phyloP scores from a whole-genome alignment of 2,113 vertebrate genomes.

The Stigmatopora nigra region DNA sequence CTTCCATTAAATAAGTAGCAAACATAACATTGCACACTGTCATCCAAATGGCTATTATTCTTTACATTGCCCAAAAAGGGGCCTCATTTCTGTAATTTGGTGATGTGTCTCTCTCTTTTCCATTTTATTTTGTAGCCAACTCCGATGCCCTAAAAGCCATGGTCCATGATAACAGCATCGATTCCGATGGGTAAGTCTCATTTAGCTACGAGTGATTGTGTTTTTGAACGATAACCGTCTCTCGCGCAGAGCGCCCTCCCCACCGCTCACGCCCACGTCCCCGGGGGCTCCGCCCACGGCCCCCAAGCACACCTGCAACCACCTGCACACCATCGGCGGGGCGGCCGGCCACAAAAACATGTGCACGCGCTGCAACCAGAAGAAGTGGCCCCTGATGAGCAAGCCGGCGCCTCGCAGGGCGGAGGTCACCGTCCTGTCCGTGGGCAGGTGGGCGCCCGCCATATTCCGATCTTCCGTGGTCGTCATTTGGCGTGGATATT shows the following conservation, averaged over 20 bases:
- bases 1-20: too few species aligned
- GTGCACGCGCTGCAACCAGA: slow-evolving; percentile 85
- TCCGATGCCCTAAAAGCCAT: slow-evolving; percentile 89
- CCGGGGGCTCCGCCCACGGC: slow-evolving; percentile 53
- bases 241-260: too few species aligned
- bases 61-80: too few species aligned
- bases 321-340: slow-evolving; percentile 89
- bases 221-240: too few species aligned
- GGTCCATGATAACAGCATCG: slow-evolving; percentile 78
- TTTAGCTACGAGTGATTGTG: too few species aligned
- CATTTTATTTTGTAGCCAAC: slow-evolving; percentile 72
- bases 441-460: slow-evolving; percentile 79
- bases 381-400: slow-evolving; percentile 84
- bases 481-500: too few species aligned
- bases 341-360: slow-evolving; percentile 71
- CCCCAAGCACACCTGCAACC: slow-evolving; percentile 80
- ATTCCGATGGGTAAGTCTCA: slow-evolving; percentile 82
- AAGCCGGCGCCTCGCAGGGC: slow-evolving; percentile 59
- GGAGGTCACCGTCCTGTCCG: slow-evolving; percentile 86
- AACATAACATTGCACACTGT: too few species aligned
- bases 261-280: slow-evolving; percentile 75
- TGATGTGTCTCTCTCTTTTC: slow-evolving; percentile 6
- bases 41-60: too few species aligned
- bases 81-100: neutral
- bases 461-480: too few species aligned